A percentile compares a stretch with the other conserved stretches of the same genome.
Evolutionary conservation across 1,140 invertebrate species (phyloP).

Genomic region (Mercenaria mercenaria): DNA sequence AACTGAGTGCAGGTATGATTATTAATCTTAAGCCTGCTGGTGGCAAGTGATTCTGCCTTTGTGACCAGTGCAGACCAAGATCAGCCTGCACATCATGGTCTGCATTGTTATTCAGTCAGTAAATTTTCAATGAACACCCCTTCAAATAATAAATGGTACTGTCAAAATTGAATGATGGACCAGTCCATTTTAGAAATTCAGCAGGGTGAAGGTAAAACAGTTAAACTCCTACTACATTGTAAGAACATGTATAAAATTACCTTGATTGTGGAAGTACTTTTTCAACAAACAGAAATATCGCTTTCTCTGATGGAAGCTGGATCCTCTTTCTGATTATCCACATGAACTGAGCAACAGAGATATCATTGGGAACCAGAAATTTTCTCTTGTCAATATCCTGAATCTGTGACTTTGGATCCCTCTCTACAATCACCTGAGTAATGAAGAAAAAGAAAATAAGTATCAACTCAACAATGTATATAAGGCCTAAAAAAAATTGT

Average conservation of each 20-base stretch:
- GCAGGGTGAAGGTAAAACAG: too few relatives aligned
- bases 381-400: conserved; percentile 87
- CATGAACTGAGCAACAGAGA: conserved; percentile 88
- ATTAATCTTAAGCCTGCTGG: too few relatives aligned
- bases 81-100: too few relatives aligned
- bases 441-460: conserved; percentile 11
- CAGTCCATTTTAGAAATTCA: too few relatives aligned
- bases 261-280: conserved; percentile 87
- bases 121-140: too few relatives aligned
- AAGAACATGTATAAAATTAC: conserved; percentile 74
- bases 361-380: conserved; percentile 87
- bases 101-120: too few relatives aligned
- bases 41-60: too few relatives aligned
- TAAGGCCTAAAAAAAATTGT: neutral
- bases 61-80: too few relatives aligned
- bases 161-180: too few relatives aligned
- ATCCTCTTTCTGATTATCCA: conserved; percentile 87
- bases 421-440: conserved; percentile 87
- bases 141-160: too few relatives aligned
- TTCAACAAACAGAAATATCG: conserved; percentile 87
- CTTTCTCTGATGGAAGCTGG: conserved; percentile 86
- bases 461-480: neutral
- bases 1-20: too few relatives aligned
- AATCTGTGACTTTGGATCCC: conserved; percentile 86
- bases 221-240: too few relatives aligned